Percentiles rank a stretch among this genome's conserved stretches.
These are phyloP conservation scores for Chrysotoxum bicinctum DNA, from an alignment of 2,888 invertebrate genomes.

Conservation along the genomic window DNA sequence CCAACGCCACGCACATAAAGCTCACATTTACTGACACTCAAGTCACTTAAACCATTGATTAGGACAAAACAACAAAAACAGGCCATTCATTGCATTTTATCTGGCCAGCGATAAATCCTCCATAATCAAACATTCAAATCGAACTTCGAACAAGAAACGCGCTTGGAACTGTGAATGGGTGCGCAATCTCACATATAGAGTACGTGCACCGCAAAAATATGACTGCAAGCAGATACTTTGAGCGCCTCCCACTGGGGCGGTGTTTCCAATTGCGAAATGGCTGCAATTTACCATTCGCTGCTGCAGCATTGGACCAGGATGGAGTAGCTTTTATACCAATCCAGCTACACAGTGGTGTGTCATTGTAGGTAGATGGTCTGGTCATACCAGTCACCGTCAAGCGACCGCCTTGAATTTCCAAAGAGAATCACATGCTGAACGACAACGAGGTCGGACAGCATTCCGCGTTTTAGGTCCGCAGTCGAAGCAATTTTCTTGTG, in stretches of 20 bases:
- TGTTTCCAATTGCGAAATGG: constrained; percentile 41
- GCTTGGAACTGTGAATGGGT: constrained; percentile 34
- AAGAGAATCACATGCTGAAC: constrained; percentile 1
- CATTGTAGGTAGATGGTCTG: constrained; percentile 23
- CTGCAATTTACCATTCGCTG: constrained; percentile 50
- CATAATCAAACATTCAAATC: constrained; percentile 44
- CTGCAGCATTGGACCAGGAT: constrained; percentile 57
- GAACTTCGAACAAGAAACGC: constrained; percentile 35
- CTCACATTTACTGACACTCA: constrained; percentile 56
- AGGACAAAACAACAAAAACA: constrained; percentile 54
- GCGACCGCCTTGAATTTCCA: constrained; percentile 59
- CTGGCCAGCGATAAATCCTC: constrained; percentile 53
- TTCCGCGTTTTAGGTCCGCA: constrained; percentile 6
- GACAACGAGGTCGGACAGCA: constrained; percentile 54
- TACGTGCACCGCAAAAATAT: constrained; percentile 5
- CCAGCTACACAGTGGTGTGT: constrained; percentile 22
- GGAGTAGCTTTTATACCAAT: constrained; percentile 36
- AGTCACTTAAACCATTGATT: constrained; percentile 68
- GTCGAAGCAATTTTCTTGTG: not conserved
- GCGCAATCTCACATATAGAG: constrained; percentile 44
- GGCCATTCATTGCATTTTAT: constrained; percentile 64
- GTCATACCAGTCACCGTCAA: constrained; percentile 37
- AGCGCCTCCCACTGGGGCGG: constrained; percentile 70
- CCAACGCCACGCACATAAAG: constrained; percentile 33
- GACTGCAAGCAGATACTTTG: not conserved